These are phyloP conservation scores for Urocynchramus pylzowi DNA, from an alignment of 2,113 vertebrate genomes.

Conservation along the genomic window DNA sequence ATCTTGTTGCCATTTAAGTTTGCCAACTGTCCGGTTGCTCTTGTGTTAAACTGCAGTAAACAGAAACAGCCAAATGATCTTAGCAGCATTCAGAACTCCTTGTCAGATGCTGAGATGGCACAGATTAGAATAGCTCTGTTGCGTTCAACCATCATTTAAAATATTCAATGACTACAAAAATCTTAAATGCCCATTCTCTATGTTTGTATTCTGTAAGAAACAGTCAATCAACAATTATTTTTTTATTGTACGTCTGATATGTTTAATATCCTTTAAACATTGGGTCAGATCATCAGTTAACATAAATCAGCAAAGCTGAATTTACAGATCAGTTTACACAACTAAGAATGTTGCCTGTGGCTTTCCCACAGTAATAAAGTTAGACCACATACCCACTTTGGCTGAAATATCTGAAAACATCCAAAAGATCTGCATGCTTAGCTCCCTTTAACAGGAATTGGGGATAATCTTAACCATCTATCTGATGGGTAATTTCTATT, in stretches of 20 bases:
- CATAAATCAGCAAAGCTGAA: constrained; percentile 51
- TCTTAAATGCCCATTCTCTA: not conserved
- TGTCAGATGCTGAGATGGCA: not conserved
- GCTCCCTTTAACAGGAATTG: not conserved
- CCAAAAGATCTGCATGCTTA: not conserved
- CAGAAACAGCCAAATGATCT: not conserved
- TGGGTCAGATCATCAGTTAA: constrained; percentile 31
- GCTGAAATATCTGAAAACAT: constrained; percentile 40
- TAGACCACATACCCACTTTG: constrained; percentile 43
- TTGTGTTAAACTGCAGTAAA: not conserved
- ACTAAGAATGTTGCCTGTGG: constrained; percentile 40
- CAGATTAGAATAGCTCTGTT: not conserved
- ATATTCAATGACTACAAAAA: not conserved
- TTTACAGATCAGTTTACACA: constrained; percentile 45
- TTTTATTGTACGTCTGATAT: not conserved
- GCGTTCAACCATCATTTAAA: not conserved
- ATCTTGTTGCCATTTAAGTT: not conserved
- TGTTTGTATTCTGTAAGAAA: not conserved
- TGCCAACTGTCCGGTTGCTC: not conserved
- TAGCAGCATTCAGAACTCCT: not conserved
- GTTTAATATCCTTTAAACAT: constrained; percentile 34
- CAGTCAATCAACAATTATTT: not conserved
- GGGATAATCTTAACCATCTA: constrained; percentile 1
- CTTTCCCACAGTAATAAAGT: constrained; percentile 62
- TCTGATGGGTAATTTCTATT: not conserved